Base-by-base conservation (phyloP, 2,888 invertebrate species). In the Plagiodera versicolora region DNA sequence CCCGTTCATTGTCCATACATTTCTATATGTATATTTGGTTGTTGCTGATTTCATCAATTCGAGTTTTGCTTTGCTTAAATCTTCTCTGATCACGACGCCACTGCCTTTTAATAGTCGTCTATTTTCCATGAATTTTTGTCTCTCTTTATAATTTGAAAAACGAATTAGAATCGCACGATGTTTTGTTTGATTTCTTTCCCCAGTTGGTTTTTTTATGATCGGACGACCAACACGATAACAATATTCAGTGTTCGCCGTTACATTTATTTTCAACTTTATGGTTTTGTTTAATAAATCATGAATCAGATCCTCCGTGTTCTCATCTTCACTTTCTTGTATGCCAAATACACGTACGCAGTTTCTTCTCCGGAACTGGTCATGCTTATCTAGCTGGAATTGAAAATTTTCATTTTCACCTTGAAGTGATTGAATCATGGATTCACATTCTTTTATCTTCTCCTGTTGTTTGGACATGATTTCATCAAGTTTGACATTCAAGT, bases 401-500 rank as follows among this genome's bases (percentile, higher is more conserved):
- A 44, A n/a, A 44, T 44, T 44, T 44, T 44, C n/a, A 44, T 44
- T 44, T 44, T 16, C 44, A 44, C 44, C 11, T 44, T 44, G 44
- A 44, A 44, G 44, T 44, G 44, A 44, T 44, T 44, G 3, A 44
- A 44, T 44, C 11, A 5, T 44, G n/a, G 44, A 44, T 8, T 44
- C 44, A 44, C 44, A 44, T 44, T 44, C 44, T 16, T 44, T n/a
- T 44, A 44, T 16, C 4, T 44, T 16, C 44, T 8, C 44, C 11
- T 44, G 44, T 44, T 44, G 44, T 44, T 44, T 44, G 11, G 44
- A 44, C 44, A 44, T 44, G n/a, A 44, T 28, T 44, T 44, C 44
- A 44, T 44, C 11, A n/a, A 44, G 44, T 44, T 44, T 44, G 44
- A 44, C 16, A 16, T 44, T 11, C 4, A 44, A 44, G 4, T 44